These are phyloP conservation scores for Phyllotreta cruciferae DNA, from an alignment of 2,888 invertebrate genomes.

Conservation along the genomic window DNA sequence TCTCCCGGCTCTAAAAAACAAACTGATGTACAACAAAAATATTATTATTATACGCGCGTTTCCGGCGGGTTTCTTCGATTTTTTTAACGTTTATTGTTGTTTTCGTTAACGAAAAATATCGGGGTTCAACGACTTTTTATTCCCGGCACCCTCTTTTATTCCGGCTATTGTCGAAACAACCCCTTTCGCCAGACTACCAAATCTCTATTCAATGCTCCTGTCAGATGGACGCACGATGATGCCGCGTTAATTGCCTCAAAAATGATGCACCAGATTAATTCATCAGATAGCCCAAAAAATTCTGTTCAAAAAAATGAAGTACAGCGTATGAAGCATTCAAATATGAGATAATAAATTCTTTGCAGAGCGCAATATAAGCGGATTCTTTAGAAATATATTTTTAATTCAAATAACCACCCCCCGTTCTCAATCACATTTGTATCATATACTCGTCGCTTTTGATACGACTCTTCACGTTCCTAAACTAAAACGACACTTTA, in stretches of 20 bases:
- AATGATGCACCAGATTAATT: no score
- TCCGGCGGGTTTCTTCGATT: slow-evolving; percentile 18
- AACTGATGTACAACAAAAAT: neutral
- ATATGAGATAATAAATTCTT: no score
- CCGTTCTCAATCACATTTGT: no score
- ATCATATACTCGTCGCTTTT: neutral
- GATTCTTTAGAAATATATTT: no score
- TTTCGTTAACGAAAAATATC: slow-evolving; percentile 8
- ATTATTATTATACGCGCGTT: neutral
- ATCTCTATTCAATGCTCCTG: slow-evolving; percentile 22
- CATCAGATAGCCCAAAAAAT: no score
- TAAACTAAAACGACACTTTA: slow-evolving; percentile 16
- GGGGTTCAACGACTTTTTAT: slow-evolving; percentile 24
- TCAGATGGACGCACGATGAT: neutral
- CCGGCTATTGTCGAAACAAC: slow-evolving; percentile 26
- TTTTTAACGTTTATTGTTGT: neutral
- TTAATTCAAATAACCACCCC: no score
- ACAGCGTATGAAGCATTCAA: no score
- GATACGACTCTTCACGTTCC: neutral
- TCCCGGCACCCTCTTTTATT: slow-evolving; percentile 24
- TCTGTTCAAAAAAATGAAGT: no score
- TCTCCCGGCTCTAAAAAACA: slow-evolving; percentile 13
- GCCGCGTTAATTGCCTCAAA: no score
- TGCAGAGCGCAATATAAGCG: no score
- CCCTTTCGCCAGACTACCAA: slow-evolving; percentile 8